Percentiles rank a stretch among this genome's conserved stretches.
Evolutionary conservation across 1,140 invertebrate species (phyloP).

Genomic region (Pygmarrhopalites habei): DNA sequence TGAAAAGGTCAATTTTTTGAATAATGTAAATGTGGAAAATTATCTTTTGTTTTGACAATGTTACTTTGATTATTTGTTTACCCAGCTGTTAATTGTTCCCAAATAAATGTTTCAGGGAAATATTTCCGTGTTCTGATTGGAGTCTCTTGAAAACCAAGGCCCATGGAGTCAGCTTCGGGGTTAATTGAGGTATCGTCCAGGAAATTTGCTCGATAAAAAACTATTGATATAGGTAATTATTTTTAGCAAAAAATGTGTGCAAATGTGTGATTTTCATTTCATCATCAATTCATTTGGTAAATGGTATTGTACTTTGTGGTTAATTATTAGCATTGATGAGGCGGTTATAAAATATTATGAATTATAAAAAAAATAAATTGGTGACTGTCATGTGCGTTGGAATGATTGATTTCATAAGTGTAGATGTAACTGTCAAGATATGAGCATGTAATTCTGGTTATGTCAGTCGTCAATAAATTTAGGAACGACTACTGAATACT

Average conservation of each 20-base stretch:
- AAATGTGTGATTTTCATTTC: not conserved
- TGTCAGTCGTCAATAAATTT: too few species aligned
- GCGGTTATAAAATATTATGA: too few species aligned
- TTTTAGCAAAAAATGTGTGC: not conserved
- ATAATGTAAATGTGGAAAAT: too few species aligned
- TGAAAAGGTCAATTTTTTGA: too few species aligned
- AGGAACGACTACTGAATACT: too few species aligned
- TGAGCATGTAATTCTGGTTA: too few species aligned
- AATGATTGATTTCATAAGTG: too few species aligned
- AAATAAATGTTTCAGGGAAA: constrained; percentile 39
- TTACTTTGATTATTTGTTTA: constrained; percentile 16
- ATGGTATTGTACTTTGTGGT: not conserved
- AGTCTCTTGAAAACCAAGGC: constrained; percentile 14
- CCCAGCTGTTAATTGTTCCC: constrained; percentile 38
- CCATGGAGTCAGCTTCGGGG: constrained; percentile 31
- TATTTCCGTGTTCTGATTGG: constrained; percentile 32
- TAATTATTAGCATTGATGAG: not conserved
- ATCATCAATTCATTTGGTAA: not conserved
- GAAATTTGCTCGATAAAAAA: constrained; percentile 40
- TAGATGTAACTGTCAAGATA: too few species aligned
- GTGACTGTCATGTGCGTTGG: too few species aligned
- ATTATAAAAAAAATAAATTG: too few species aligned
- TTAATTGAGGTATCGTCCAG: constrained; percentile 27
- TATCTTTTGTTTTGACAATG: not conserved
- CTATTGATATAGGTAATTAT: constrained; percentile 18